These are phyloP conservation scores for Mycteria americana DNA, from an alignment of 2,797 vertebrate genomes.

Conservation along the genomic window DNA sequence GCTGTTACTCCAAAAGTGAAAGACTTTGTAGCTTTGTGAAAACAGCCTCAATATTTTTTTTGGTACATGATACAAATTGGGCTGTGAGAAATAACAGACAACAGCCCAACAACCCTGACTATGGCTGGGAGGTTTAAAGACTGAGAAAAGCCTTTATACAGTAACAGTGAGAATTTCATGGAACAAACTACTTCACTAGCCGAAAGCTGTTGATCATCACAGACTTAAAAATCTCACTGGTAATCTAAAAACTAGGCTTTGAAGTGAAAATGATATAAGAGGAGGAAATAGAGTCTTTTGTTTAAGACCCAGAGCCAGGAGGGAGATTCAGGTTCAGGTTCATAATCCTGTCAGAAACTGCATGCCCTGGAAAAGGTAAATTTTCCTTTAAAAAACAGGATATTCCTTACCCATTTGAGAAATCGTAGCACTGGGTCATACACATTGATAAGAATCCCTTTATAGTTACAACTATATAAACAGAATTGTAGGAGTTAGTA, in stretches of 20 bases:
- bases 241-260: background rate
- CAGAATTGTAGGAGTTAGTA: background rate
- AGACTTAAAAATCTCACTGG: background rate
- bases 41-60: background rate
- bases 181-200: background rate
- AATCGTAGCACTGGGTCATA: background rate
- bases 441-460: background rate
- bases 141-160: background rate
- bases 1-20: background rate
- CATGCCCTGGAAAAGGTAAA: background rate
- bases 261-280: conserved; percentile 18
- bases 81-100: background rate
- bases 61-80: background rate
- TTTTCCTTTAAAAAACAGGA: background rate
- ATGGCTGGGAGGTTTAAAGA: background rate
- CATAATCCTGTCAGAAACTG: background rate
- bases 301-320: background rate
- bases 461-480: background rate
- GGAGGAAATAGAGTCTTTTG: background rate
- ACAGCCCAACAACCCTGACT: background rate
- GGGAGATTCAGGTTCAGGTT: background rate
- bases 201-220: background rate
- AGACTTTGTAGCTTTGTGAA: background rate
- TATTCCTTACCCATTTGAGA: background rate
- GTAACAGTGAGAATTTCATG: background rate